Evolutionary conservation across 2,888 invertebrate genomes (phyloP).

Genomic region (Heliconius cydno): DNA sequence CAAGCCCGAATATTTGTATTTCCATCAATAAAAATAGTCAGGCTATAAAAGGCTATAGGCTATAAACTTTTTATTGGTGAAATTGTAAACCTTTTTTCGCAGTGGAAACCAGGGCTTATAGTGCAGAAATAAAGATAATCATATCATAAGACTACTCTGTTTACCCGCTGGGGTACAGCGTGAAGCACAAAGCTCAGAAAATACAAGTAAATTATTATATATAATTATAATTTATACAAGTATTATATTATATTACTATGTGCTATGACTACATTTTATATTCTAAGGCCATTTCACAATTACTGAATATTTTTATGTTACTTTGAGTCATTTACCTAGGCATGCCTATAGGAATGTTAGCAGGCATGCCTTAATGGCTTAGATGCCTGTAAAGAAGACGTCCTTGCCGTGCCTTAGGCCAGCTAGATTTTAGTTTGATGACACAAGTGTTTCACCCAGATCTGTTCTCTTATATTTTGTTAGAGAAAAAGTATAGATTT

Average conservation of each 20-base stretch:
- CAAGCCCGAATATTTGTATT: too few relatives aligned
- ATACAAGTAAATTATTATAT: not conserved
- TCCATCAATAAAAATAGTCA: too few relatives aligned
- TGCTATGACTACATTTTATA: not conserved
- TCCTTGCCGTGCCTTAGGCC: conserved; percentile 42
- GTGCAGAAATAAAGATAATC: too few relatives aligned
- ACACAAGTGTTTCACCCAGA: not conserved
- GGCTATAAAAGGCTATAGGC: too few relatives aligned
- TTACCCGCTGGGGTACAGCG: not conserved
- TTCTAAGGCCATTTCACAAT: conserved; percentile 19
- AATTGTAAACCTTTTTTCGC: too few relatives aligned
- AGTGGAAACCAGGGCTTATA: too few relatives aligned
- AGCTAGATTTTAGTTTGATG: conserved; percentile 31
- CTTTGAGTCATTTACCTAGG: conserved; percentile 20
- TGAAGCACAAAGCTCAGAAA: not conserved
- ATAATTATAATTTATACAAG: not conserved
- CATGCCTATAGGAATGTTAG: conserved; percentile 8
- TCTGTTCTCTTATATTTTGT: not conserved
- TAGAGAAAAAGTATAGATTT: too few relatives aligned
- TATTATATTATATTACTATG: not conserved
- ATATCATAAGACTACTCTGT: too few relatives aligned
- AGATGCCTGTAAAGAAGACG: conserved; percentile 45
- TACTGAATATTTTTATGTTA: conserved; percentile 25
- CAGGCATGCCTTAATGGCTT: conserved; percentile 34
- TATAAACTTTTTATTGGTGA: too few relatives aligned